These are phyloP conservation scores for Fukomys damarensis DNA, from an alignment of 2,113 vertebrate genomes.

Conservation along the genomic window DNA sequence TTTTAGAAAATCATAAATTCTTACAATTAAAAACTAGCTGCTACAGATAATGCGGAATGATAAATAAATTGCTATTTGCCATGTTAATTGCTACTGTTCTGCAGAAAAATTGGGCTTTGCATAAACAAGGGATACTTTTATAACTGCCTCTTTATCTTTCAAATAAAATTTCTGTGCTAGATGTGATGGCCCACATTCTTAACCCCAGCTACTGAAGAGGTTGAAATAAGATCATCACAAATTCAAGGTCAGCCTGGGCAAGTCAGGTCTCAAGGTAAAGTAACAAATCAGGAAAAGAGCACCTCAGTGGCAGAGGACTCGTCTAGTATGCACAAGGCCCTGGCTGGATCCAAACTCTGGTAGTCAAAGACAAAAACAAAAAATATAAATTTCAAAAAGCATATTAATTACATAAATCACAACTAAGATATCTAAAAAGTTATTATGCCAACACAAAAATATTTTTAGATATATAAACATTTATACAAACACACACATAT, in stretches of 20 bases:
- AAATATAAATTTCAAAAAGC: background rate
- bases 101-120: background rate
- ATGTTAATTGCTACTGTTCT: background rate
- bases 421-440: background rate
- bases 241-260: background rate
- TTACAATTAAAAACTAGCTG: background rate
- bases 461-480: background rate
- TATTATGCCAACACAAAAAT: background rate
- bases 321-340: background rate
- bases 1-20: background rate
- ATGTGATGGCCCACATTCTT: background rate
- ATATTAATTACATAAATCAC: background rate
- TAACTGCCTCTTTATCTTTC: background rate
- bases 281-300: background rate
- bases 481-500: background rate
- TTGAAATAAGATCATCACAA: background rate
- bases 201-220: background rate
- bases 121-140: background rate
- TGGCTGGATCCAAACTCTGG: background rate
- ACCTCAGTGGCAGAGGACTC: background rate
- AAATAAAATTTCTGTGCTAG: background rate
- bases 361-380: background rate
- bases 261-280: background rate
- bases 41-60: background rate
- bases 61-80: background rate